Conservation (phyloP, 2,113 vertebrate species). For the Phrynosoma platyrhinos region DNA sequence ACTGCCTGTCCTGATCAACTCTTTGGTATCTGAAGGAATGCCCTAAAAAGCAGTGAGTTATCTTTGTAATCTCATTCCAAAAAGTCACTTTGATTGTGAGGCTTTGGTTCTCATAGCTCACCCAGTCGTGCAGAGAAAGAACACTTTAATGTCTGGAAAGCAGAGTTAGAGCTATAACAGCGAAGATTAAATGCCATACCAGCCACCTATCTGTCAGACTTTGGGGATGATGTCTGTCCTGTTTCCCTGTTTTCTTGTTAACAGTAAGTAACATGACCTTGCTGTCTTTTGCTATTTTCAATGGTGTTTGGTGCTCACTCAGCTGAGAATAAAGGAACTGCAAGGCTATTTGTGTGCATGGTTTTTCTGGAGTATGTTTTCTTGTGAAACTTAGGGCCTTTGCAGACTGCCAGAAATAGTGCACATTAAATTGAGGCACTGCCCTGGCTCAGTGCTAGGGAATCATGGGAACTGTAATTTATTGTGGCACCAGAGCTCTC, state of each 20-base stretch:
- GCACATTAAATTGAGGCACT: too few species aligned
- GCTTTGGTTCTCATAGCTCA: neutral
- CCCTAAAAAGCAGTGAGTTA: neutral
- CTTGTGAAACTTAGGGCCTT: too few species aligned
- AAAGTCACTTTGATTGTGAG: neutral
- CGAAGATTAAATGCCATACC: neutral
- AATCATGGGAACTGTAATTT: too few species aligned
- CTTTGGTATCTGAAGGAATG: neutral
- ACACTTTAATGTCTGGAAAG: neutral
- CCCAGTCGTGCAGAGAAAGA: neutral
- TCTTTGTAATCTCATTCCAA: neutral
- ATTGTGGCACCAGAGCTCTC: too few species aligned
- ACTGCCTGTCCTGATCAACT: too few species aligned
- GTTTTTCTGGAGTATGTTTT: too few species aligned
- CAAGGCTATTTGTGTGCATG: neutral
- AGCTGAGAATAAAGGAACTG: neutral
- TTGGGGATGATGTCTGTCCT: neutral
- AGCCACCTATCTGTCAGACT: neutral
- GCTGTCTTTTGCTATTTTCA: neutral
- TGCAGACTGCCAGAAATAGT: too few species aligned
- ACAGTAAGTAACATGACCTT: neutral
- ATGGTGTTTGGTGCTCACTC: rapidly evolving
- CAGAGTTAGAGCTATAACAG: neutral
- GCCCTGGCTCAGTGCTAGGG: too few species aligned
- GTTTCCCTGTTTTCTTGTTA: neutral